Percentiles rank a stretch among this genome's conserved stretches.
Conservation (phyloP, 2,113 vertebrate genomes). For the Lamprologus callipterus region DNA sequence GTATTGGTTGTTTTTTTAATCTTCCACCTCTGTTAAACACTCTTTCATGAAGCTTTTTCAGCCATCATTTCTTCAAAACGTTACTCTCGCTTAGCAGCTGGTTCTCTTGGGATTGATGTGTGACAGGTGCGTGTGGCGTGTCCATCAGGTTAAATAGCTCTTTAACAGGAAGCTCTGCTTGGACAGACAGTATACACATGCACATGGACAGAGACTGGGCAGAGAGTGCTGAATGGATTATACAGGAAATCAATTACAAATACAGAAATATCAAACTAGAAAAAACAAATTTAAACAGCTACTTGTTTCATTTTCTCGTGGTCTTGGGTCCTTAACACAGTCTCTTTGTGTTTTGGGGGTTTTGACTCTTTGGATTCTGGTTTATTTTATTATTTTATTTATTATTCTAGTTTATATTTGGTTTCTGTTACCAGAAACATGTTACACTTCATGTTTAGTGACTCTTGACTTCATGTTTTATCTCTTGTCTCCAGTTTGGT, state of each 20-base stretch:
- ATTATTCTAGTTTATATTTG: not conserved
- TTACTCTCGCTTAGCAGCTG: not conserved
- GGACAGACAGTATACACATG: not conserved
- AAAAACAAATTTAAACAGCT: not conserved
- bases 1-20: constrained; percentile 9
- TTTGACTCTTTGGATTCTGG: not conserved
- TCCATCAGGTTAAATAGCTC: not conserved
- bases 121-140: not conserved
- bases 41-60: not conserved
- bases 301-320: not conserved
- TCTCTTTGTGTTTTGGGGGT: not conserved
- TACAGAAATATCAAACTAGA: not conserved
- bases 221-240: not conserved
- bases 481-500: not conserved
- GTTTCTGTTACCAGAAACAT: not conserved
- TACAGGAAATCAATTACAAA: not conserved
- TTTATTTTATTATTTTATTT: not conserved
- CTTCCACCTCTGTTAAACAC: constrained; percentile 12
- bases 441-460: not conserved
- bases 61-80: not conserved
- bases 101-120: not conserved
- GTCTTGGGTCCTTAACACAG: not conserved
- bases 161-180: not conserved
- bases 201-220: not conserved
- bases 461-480: not conserved